Evolutionary conservation across 2,888 invertebrate species (phyloP).

Genomic region (Nomada ferruginata): DNA sequence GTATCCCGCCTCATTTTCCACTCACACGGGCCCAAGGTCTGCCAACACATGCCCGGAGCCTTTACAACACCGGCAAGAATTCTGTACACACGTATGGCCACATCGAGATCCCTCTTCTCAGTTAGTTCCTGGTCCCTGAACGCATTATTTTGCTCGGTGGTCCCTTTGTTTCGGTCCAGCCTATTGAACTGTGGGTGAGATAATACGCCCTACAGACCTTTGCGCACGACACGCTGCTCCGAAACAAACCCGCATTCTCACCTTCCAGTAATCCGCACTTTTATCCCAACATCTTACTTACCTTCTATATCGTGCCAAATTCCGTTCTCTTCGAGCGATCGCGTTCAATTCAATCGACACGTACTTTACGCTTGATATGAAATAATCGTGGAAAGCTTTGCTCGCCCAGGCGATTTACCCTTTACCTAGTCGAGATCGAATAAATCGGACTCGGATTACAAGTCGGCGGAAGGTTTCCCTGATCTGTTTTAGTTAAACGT

Average conservation of each 20-base stretch:
- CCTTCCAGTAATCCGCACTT: conserved; percentile 72
- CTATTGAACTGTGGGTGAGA: conserved; percentile 81
- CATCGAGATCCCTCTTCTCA: conserved; percentile 78
- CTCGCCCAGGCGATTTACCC: not conserved
- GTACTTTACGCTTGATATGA: conserved; percentile 35
- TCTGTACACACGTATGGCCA: conserved; percentile 63
- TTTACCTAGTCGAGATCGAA: not conserved
- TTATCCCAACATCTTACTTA: conserved; percentile 63
- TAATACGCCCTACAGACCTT: conserved; percentile 78
- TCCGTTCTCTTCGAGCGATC: conserved; percentile 28
- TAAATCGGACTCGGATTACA: conserved; percentile 22
- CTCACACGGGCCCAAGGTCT: conserved; percentile 64
- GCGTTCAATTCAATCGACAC: conserved; percentile 46
- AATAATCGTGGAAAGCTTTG: conserved; percentile 41
- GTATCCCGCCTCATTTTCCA: conserved; percentile 79
- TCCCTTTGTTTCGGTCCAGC: conserved; percentile 81
- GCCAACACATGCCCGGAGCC: conserved; percentile 51
- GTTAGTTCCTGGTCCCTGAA: conserved; percentile 77
- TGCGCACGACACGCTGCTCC: conserved; percentile 68
- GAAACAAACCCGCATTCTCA: conserved; percentile 73
- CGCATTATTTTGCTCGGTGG: conserved; percentile 81
- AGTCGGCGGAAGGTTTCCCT: not conserved
- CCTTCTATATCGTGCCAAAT: conserved; percentile 30
- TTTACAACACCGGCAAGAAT: conserved; percentile 46
- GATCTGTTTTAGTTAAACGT: too few species aligned